Base-by-base conservation (phyloP, 2,113 vertebrate species). In the Peromyscus polionotus region DNA sequence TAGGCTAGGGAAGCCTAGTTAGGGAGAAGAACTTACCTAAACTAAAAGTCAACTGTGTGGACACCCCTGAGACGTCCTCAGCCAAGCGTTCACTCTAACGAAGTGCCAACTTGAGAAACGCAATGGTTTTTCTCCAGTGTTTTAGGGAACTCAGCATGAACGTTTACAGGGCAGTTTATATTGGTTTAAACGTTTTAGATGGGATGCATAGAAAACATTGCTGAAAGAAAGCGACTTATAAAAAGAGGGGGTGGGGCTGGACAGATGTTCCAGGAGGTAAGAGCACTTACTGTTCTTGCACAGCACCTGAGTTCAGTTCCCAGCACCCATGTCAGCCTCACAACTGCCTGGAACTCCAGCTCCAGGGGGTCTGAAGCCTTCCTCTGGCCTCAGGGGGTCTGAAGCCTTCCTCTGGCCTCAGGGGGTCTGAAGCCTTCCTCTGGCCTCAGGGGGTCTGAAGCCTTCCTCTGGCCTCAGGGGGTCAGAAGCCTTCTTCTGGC, bases 101-200 rank as follows among this genome's bases (percentile, higher is more conserved):
- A 91, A 87, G 39, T 54, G 14, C 65, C 36, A 5, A 61, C 54
- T 95, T 88, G 51, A 10, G 61, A 80, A 96, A 54, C 36, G 22
- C 51, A 88, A 61, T 51, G 48, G 63, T 87, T 39, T 59, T 86
- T 95, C 90, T 97, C 70, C n/a, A 91, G 91, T 87, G 68, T 94
- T 89, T 95, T 33, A 80, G 88, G 51, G 84, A 96, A 95, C 65
- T 42, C 33, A 57, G 45, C 39, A 16, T 75, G 70, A 72, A 77
- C 68, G 90, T 95, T 96, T 92, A 97, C 51, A 91, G 57, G 80
- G 68, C 68, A 57, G 24, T 90, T 97, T 90, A 95, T 54, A 79
- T 14, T 67, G 73, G 90, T 87, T 95, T 96, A 88, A 96, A 90
- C 31, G 63, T 96, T 92, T 12, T 39, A 48, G 73, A 79, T 72